These are phyloP conservation scores for Aegotheles bennettii DNA, from an alignment of 2,113 vertebrate genomes.

Conservation along the genomic window DNA sequence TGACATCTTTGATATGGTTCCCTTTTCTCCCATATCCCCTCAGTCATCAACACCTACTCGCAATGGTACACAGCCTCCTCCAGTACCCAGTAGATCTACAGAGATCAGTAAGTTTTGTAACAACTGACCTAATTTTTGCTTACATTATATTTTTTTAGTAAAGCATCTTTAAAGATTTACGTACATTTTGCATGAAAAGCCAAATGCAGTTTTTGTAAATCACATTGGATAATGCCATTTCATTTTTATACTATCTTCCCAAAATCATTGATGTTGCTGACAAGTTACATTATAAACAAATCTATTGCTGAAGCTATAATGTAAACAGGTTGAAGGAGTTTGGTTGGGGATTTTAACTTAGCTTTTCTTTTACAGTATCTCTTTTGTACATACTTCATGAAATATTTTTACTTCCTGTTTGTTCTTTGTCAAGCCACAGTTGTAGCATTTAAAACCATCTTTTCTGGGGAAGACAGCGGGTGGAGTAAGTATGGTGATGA, in stretches of 20 bases:
- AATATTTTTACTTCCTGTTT: neutral
- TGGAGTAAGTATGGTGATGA: conserved; percentile 19
- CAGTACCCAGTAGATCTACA: conserved; percentile 82
- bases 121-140: conserved; percentile 24
- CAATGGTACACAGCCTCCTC: conserved; percentile 88
- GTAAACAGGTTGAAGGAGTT: neutral
- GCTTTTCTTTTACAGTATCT: neutral
- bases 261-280: neutral
- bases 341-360: neutral
- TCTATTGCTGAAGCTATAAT: neutral
- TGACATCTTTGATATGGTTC: conserved; percentile 98
- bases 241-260: neutral
- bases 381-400: neutral
- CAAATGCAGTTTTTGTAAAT: neutral
- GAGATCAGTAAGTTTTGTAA: conserved; percentile 84
- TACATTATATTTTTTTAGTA: neutral
- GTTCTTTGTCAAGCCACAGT: neutral
- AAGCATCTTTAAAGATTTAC: neutral
- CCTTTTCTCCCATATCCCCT: conserved; percentile 89
- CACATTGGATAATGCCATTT: neutral
- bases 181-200: neutral
- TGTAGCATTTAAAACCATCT: neutral
- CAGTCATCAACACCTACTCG: conserved; percentile 82
- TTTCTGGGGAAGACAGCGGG: neutral
- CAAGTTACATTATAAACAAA: neutral